These are phyloP conservation scores for Graptemys geographica DNA, from an alignment of 2,797 vertebrate species.

Conservation along the genomic window DNA sequence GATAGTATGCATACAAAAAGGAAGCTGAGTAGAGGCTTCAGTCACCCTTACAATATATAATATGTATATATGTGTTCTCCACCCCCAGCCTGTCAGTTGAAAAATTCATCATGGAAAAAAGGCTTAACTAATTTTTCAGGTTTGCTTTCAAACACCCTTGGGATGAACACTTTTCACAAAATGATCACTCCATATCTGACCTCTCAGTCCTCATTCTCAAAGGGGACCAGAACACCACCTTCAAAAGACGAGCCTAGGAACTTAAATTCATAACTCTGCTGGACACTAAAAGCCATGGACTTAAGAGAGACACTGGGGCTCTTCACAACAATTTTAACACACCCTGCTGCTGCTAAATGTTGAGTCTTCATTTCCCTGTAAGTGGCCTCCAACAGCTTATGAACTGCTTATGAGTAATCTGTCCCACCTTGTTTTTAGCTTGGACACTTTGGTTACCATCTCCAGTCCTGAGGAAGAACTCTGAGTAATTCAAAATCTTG, in stretches of 20 bases:
- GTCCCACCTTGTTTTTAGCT: background rate
- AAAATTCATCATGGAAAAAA: background rate
- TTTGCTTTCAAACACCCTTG: too few relatives aligned
- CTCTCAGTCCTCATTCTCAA: background rate
- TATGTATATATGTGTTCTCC: too few relatives aligned
- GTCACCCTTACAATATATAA: background rate
- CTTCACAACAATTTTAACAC: too few relatives aligned
- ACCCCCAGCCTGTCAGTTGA: too few relatives aligned
- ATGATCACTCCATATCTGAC: background rate
- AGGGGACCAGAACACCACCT: background rate
- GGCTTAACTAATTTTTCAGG: background rate
- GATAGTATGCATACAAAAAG: background rate
- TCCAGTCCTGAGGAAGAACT: background rate
- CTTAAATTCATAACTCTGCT: too few relatives aligned
- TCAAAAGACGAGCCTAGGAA: background rate
- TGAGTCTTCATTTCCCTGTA: background rate
- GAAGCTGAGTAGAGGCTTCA: too few relatives aligned
- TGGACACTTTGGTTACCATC: background rate
- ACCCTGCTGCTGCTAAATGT: too few relatives aligned
- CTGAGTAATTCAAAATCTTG: background rate
- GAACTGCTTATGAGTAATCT: background rate
- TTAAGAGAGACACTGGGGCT: too few relatives aligned
- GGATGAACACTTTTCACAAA: background rate
- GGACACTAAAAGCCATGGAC: too few relatives aligned
- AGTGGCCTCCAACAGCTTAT: background rate